Evolutionary conservation across 2,113 vertebrate genomes (phyloP), one percentile per base, ranked within the genome.

Genomic region (Strix aluco): DNA sequence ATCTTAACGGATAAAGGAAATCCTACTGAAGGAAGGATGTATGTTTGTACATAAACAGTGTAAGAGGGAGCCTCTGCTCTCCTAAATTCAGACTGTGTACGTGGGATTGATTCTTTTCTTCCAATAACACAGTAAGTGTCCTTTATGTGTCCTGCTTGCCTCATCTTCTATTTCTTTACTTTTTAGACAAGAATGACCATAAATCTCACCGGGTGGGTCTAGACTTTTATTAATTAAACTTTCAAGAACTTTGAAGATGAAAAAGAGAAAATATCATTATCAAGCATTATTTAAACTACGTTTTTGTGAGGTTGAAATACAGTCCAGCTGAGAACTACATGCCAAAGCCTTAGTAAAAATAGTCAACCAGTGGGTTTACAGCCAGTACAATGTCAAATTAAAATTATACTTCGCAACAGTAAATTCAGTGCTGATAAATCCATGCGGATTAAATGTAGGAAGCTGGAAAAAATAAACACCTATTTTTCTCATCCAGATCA

Each of bases 341-440:
- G 86, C 92, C 94, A 97, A 93, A 91, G n/a, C 36, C 79, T 90
- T 83, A 91, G 84, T 73, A 94, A 96, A 94, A 92, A 90, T 70
- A 95, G 81, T 81, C 82, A 95, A 47, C 49, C 23, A 13, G 87
- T 94, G 52, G 75, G 77, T 96, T 98, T 96, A 97, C 75, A 94
- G 95, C 88, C 97, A 96, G 90, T 94, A 71, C 3, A 11, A 88
- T 91, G 81, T 93, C 93, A 97, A 97, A 96, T 97, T 97, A 93
- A 97, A 98, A 95, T 95, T 93, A 92, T 79, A 77, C 63, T 92
- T 97, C 16, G 93, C 93, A 96, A 95, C 88, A 95, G 82, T 94
- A 96, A 92, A 91, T 93, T 97, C 55, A 11, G 67, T 93, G 84
- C 88, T 96, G 83, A 95, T 98, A 96, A 95, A 90, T 96, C 90